Percentiles rank a stretch among this genome's conserved stretches.
phyloP scores from a whole-genome alignment of 2,113 vertebrate species.

The Anthoscopus minutus region DNA sequence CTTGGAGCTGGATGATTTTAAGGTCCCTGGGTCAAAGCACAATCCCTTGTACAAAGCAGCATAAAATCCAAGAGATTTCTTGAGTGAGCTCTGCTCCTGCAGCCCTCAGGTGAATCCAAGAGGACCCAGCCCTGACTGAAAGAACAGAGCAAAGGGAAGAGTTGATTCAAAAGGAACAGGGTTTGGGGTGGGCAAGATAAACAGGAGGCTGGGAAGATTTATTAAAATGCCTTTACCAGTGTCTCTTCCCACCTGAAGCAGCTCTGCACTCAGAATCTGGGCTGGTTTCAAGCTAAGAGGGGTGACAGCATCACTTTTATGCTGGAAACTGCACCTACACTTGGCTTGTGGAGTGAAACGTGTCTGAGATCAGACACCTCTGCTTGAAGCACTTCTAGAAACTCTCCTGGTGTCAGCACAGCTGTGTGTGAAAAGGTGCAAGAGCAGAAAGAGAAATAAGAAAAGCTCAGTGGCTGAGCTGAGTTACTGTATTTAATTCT shows the following conservation, averaged over 20 bases:
- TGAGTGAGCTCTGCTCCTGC: not conserved
- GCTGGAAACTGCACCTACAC: not conserved
- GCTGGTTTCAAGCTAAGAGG: not conserved
- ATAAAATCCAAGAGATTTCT: not conserved
- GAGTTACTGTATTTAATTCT: not conserved
- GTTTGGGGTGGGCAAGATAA: not conserved
- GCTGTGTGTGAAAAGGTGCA: not conserved
- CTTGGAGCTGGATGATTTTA: not conserved
- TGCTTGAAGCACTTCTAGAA: not conserved
- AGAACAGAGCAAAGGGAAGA: not conserved
- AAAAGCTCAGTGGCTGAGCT: not conserved
- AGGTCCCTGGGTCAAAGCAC: not conserved
- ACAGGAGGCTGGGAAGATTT: not conserved
- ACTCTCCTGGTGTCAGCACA: not conserved
- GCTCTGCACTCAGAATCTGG: not conserved
- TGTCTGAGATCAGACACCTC: not conserved
- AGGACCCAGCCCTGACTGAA: not conserved
- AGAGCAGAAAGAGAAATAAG: not conserved
- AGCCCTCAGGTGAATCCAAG: not conserved
- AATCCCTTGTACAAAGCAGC: accelerated
- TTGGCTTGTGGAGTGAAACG: accelerated
- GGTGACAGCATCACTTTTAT: not conserved
- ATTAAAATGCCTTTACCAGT: not conserved
- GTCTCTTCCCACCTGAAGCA: not conserved
- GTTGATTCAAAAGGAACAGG: not conserved